A percentile compares a stretch with the other conserved stretches of the same genome.
These are phyloP conservation scores for Microcebus murinus DNA, from an alignment of 2,113 vertebrate species.

Conservation along the genomic window DNA sequence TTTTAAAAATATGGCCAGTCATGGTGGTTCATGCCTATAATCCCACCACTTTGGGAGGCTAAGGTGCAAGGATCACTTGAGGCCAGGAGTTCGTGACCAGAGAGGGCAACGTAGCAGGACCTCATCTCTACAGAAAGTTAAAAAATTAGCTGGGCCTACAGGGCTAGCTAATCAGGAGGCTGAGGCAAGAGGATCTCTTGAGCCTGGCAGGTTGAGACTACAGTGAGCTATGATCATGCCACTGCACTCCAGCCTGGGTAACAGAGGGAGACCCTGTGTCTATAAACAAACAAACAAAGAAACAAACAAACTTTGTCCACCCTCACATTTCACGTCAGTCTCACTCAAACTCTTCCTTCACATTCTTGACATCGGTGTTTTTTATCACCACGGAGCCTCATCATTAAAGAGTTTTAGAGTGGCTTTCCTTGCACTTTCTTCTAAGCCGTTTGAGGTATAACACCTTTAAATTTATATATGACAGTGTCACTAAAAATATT, in stretches of 20 bases:
- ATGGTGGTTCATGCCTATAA: too few relatives aligned
- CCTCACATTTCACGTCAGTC: background rate
- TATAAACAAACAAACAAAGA: background rate
- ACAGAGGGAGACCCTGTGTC: background rate
- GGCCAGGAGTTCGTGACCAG: too few relatives aligned
- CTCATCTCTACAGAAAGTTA: too few relatives aligned
- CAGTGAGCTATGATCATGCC: too few relatives aligned
- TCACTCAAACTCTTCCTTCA: background rate
- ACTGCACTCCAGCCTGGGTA: too few relatives aligned
- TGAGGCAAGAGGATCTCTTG: too few relatives aligned
- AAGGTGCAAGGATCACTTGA: too few relatives aligned
- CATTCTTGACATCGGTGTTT: background rate
- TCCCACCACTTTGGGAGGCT: too few relatives aligned
- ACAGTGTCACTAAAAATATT: background rate
- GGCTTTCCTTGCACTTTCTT: background rate
- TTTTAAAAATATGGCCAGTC: background rate
- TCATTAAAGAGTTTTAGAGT: background rate
- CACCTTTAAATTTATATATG: background rate
- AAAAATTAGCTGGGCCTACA: too few relatives aligned
- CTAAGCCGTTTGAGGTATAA: background rate
- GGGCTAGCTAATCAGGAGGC: too few relatives aligned
- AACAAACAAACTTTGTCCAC: background rate
- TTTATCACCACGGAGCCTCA: background rate
- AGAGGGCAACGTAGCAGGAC: too few relatives aligned
- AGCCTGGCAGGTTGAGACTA: too few relatives aligned